Conservation (phyloP, 30 jellyfish, hydroid and myxozoan genomes). For the Clytia hemisphaerica region DNA sequence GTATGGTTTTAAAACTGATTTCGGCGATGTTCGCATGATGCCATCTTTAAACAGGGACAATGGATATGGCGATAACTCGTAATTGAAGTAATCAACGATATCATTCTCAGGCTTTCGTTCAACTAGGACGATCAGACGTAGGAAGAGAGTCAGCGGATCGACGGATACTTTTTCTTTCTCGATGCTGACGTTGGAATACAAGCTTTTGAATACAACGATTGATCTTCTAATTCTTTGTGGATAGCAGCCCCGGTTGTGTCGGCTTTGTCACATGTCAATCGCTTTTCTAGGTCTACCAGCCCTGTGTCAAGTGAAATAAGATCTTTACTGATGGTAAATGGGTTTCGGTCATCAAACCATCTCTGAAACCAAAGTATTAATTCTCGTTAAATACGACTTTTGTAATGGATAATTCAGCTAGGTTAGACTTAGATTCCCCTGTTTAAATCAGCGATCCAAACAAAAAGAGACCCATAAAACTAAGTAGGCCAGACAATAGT, state of each 20-base stretch:
- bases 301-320: conserved; percentile 23
- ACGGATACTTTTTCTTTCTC: conserved; percentile 46
- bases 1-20: conserved; percentile 6
- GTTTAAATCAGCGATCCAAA: no score
- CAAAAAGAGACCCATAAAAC: no score
- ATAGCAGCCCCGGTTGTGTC: conserved; percentile 19
- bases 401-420: no score
- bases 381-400: no score
- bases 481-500: no score
- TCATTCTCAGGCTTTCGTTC: conserved; percentile 18
- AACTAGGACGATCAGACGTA: conserved; percentile 20
- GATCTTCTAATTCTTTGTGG: conserved; percentile 14
- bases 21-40: conserved; percentile 21
- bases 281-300: conserved; percentile 14
- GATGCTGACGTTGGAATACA: conserved; percentile 13
- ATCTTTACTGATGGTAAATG: conserved; percentile 20
- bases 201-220: not conserved
- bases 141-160: conserved; percentile 47
- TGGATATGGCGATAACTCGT: conserved; percentile 25
- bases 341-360: conserved; percentile 8
- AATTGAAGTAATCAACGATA: conserved; percentile 12
- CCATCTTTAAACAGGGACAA: conserved; percentile 22
- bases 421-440: no score
- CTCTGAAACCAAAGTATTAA: no score
- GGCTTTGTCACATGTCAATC: conserved; percentile 22